Base-by-base conservation (phyloP, 1,140 invertebrate genomes). In the Pogonus chalceus region DNA sequence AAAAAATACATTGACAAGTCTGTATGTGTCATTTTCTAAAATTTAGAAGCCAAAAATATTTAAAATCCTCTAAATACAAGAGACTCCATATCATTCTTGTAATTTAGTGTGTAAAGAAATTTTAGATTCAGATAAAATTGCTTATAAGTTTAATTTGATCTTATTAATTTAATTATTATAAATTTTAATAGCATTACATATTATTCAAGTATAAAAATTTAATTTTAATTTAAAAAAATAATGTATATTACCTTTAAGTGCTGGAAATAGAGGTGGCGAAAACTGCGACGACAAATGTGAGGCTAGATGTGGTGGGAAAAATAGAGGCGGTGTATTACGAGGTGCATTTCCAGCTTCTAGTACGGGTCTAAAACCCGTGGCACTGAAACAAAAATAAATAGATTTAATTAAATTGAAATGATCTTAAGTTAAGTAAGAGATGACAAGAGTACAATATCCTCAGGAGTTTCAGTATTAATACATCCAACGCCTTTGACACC, bases 301-400 rank as follows among this genome's bases (percentile, higher is more conserved):
- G 2, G 85, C 84, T 59, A 89, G 72, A 66, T 90, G 87, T 1
- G 87, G 85, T 16, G 88, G 86, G 65, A 90, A 83, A 73, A 90
- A 90, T 14, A 90, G 74, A 2, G 81, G 82, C 2, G 80, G 79
- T 7, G 79, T 77, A 47, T 71, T 76, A 47, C 74, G 72, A 37
- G 71, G 69, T 49, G 70, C 64, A 57, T 72, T 64, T 64, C 75
- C 60, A 67, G 79, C 69, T 65, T 82, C 78, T 63, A 84, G 60
- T 62, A 81, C 76, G 1, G 83, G 81, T 54, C 80, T 74, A 62
- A 84, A 81, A 23, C 80, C 75, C 52, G 75, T 71, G 49, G 68
- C 62, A 66, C 80, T 78, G 72, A 14, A 77, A 77, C 26, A 52
- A 59, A 51, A 39, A 35, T 20, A 51, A 56, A 49, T 22, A 31